phyloP scores from a whole-genome alignment of 1,140 invertebrate genomes.

The Leptinotarsa texana region DNA sequence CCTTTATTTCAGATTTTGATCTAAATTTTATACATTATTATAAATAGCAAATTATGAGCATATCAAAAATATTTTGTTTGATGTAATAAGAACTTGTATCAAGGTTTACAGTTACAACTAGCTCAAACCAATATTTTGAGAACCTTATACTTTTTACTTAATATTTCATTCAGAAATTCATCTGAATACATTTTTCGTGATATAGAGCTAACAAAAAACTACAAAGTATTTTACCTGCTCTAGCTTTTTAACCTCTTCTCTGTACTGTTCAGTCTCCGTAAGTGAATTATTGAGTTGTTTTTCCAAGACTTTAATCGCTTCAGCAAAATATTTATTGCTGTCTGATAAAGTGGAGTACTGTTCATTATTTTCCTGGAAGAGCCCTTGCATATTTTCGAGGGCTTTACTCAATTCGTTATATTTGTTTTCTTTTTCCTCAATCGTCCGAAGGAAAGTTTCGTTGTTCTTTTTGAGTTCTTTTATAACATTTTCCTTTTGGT shows the following conservation, averaged over 20 bases:
- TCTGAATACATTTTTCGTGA: too few relatives aligned
- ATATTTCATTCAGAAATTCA: too few relatives aligned
- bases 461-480: slow-evolving; percentile 33
- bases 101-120: too few relatives aligned
- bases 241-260: slow-evolving; percentile 24
- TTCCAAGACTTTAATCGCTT: slow-evolving; percentile 35
- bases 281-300: slow-evolving; percentile 24
- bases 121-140: too few relatives aligned
- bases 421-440: slow-evolving; percentile 17
- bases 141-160: too few relatives aligned
- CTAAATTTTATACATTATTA: too few relatives aligned
- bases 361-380: slow-evolving; percentile 25
- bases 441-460: slow-evolving; percentile 21
- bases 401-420: slow-evolving; percentile 28
- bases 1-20: too few relatives aligned
- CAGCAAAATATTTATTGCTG: slow-evolving; percentile 30
- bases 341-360: slow-evolving; percentile 31
- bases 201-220: too few relatives aligned
- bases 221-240: slow-evolving; percentile 27
- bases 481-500: slow-evolving; percentile 35
- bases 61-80: too few relatives aligned
- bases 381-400: slow-evolving; percentile 28
- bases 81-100: too few relatives aligned
- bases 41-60: too few relatives aligned
- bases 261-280: slow-evolving; percentile 25